phyloP scores from a whole-genome alignment of 2,888 invertebrate genomes.

The Penaeus monodon region DNA sequence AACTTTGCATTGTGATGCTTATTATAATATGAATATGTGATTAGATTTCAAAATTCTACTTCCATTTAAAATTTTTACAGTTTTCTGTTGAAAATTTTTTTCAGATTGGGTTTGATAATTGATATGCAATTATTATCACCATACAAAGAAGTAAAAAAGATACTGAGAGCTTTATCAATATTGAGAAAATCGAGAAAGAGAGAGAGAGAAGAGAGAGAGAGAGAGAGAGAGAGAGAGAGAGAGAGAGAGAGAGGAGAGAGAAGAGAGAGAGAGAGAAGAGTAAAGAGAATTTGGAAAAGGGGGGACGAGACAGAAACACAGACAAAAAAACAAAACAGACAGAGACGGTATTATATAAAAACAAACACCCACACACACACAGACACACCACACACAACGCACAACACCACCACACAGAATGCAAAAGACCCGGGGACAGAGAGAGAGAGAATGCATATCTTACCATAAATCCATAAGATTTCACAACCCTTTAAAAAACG shows the following conservation, averaged over 20 bases:
- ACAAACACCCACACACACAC: conserved; percentile 21
- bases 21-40: too few relatives aligned
- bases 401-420: conserved; percentile 8
- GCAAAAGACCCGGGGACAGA: background rate
- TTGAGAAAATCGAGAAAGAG: too few relatives aligned
- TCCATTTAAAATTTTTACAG: too few relatives aligned
- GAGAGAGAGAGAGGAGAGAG: conserved; percentile 1
- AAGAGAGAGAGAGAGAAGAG: background rate
- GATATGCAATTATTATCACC: too few relatives aligned
- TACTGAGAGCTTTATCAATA: too few relatives aligned
- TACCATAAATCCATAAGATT: background rate
- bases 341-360: background rate
- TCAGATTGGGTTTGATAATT: too few relatives aligned
- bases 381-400: too few relatives aligned
- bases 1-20: too few relatives aligned
- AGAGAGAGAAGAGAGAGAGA: background rate
- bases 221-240: conserved; percentile 16
- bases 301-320: background rate
- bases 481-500: too few relatives aligned
- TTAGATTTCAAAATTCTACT: too few relatives aligned
- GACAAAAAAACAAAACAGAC: background rate
- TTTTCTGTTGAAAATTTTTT: too few relatives aligned
- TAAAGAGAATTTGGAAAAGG: background rate
- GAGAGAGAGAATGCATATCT: background rate
- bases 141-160: too few relatives aligned